Conservation (phyloP, 2,113 vertebrate genomes). For the Ahaetulla prasina region DNA sequence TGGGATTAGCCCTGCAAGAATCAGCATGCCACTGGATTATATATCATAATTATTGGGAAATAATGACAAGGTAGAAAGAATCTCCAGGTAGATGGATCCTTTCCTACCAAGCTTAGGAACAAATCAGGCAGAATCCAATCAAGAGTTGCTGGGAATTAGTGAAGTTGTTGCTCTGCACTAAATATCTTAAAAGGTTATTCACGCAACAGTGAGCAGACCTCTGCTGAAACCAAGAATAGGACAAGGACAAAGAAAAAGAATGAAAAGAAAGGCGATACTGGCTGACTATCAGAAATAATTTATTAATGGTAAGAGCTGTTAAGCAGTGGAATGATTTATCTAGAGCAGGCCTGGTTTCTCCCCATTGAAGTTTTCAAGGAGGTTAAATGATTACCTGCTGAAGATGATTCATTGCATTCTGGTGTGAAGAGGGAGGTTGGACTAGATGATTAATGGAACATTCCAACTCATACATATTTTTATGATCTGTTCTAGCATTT, state of each 20-base stretch:
- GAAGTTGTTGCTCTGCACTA: background rate
- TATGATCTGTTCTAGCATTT: background rate
- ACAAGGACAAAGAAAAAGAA: background rate
- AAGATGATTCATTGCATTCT: background rate
- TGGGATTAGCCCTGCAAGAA: background rate
- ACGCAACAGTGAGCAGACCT: background rate
- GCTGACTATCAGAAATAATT: background rate
- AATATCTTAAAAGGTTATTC: background rate
- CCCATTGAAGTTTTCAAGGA: background rate
- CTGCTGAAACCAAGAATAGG: background rate
- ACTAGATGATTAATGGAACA: background rate
- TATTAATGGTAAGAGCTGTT: background rate
- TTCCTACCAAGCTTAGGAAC: background rate
- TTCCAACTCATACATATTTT: background rate
- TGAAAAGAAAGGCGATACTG: background rate
- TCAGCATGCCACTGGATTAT: background rate
- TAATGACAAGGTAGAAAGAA: background rate
- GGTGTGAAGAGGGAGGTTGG: background rate
- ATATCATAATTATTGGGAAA: background rate
- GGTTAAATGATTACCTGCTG: background rate
- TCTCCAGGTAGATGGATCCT: background rate
- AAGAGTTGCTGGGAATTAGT: background rate
- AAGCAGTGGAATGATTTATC: background rate
- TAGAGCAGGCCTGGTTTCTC: background rate
- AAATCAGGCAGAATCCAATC: background rate